Base-by-base conservation (phyloP, 2,797 vertebrate species). In the Lateolabrax maculatus region DNA sequence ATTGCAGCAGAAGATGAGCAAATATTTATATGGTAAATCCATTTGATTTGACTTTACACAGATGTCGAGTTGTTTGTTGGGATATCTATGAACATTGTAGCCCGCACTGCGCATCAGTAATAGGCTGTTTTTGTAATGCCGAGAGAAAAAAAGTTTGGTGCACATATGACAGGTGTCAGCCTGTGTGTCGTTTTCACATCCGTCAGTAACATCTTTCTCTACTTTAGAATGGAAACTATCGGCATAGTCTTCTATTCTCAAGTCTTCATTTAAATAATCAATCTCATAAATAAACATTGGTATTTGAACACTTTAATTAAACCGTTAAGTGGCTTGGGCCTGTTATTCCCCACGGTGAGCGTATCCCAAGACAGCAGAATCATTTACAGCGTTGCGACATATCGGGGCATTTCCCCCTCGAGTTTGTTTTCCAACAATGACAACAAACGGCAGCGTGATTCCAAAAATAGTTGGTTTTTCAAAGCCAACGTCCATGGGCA, bases 231-330 rank as follows among this genome's bases (percentile, higher is more conserved):
- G 62, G 58, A 56, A 74, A 51, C 80, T 81, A 75, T 81, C 23
- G 60, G 63, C n/a, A 3, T 6, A 52, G 44, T 41, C 44, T 3
- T 67, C 77, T 81, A 36, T 83, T 91, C 72, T 75, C 61, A n/a
- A 70, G 68, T 65, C 65, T 78, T 84, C 66, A 61, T 88, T 89
- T 75, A 53, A 69, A 60, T 74, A 89, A 90, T 90, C 86, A 86
- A 82, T 89, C 88, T 92, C 88, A 87, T 92, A 80, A 88, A 90
- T 90, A 91, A 90, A 89, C 84, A 91, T 89, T 86, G 85, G 53
- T 76, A 57, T 88, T 85, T 70, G 71, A 82, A 44, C n/a, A 27
- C 68, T 91, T 88, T 84, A 89, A 92, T 93, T 90, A 90, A 91
- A 88, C 3, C 27, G 69, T 76, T 87, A 84, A 84, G 75, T 79